Evolutionary conservation across 2,797 vertebrate genomes (phyloP).

Genomic region (Megalops cyprinoides): DNA sequence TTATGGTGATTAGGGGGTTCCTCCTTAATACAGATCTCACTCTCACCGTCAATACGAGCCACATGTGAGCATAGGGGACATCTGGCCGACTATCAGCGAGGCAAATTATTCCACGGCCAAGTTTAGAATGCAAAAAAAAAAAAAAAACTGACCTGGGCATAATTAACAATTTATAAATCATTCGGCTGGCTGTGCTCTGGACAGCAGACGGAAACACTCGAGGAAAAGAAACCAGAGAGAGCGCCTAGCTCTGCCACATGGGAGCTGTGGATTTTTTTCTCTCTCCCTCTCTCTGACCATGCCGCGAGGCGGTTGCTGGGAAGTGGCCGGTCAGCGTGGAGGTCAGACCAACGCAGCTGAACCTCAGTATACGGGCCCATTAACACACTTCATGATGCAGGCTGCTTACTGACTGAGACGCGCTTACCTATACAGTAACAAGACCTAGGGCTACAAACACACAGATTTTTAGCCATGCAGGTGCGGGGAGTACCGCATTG

Average conservation of each 20-base stretch:
- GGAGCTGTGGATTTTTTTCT: not conserved
- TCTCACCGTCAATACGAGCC: constrained; percentile 64
- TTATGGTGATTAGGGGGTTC: constrained; percentile 71
- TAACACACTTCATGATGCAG: not conserved
- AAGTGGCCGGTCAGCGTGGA: not conserved
- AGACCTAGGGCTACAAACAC: not conserved
- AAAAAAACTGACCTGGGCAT: constrained; percentile 48
- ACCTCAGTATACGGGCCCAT: not conserved
- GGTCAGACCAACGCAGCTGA: not conserved
- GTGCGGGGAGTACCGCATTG: constrained; percentile 15
- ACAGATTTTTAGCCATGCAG: not conserved
- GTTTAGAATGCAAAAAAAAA: constrained; percentile 58
- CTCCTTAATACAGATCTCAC: constrained; percentile 40
- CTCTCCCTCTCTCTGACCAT: not conserved
- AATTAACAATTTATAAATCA: constrained; percentile 31
- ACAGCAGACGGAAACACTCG: not conserved
- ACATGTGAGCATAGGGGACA: constrained; percentile 62
- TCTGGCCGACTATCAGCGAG: constrained; percentile 57
- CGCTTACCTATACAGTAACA: not conserved
- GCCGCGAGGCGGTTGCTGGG: not conserved
- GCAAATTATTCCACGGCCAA: constrained; percentile 66
- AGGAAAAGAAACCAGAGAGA: not conserved
- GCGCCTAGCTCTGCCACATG: not conserved
- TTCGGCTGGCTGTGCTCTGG: not conserved
- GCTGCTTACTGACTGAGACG: not conserved